Evolutionary conservation across 2,797 vertebrate species (phyloP).

Genomic region (Odontamblyopus lacepedii): DNA sequence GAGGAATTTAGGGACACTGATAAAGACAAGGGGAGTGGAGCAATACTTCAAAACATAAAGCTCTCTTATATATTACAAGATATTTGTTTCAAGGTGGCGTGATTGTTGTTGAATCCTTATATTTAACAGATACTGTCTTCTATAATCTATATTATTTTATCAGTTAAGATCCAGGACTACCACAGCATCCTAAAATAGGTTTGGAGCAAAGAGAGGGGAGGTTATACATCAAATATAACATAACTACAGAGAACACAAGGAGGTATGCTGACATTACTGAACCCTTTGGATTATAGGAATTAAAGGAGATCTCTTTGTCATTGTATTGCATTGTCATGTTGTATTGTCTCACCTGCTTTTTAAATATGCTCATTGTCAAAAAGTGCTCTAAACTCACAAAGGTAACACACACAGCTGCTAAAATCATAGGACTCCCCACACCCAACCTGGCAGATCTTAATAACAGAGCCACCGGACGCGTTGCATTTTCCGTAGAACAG

Average conservation of each 20-base stretch:
- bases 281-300: too few species aligned
- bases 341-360: too few species aligned
- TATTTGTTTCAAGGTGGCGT: neutral
- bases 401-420: too few species aligned
- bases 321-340: too few species aligned
- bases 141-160: too few species aligned
- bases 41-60: neutral
- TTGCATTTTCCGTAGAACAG: too few species aligned
- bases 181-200: neutral
- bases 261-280: neutral
- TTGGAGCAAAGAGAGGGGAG: neutral
- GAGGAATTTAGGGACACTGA: slow-evolving; percentile 3
- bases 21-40: neutral
- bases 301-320: too few species aligned
- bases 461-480: too few species aligned
- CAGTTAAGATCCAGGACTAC: neutral
- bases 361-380: too few species aligned
- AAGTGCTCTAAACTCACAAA: too few species aligned
- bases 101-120: neutral
- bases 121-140: neutral
- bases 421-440: too few species aligned
- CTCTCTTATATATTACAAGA: neutral
- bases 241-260: neutral
- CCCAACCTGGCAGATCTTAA: too few species aligned
- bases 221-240: neutral